A percentile compares a stretch with the other conserved stretches of the same genome.
Conservation (phyloP, 2,113 vertebrate genomes). For the Mus pahari region DNA sequence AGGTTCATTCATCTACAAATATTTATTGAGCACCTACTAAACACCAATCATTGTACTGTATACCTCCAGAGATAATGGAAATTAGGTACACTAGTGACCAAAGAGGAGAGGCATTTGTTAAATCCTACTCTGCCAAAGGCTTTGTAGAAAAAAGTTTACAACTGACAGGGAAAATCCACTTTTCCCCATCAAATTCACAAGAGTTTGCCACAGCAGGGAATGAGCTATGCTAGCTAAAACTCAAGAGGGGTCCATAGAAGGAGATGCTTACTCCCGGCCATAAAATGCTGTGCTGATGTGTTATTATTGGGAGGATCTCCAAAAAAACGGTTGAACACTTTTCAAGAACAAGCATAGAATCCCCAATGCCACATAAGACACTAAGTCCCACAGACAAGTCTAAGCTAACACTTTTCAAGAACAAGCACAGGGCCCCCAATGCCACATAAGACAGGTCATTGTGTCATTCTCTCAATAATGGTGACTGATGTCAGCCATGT, state of each 20-base stretch:
- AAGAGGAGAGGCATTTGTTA: slow-evolving; percentile 31
- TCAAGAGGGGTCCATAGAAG: neutral
- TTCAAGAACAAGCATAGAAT: neutral
- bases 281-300: neutral
- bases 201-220: neutral
- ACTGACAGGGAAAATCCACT: neutral
- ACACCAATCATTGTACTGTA: neutral
- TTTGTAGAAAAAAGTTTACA: slow-evolving; percentile 10
- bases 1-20: slow-evolving; percentile 60
- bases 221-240: neutral
- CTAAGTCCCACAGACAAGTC: neutral
- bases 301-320: neutral
- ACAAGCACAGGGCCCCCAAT: neutral
- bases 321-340: slow-evolving; percentile 23
- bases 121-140: neutral
- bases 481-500: neutral
- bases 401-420: slow-evolving; percentile 21
- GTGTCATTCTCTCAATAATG: neutral
- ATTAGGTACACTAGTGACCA: neutral
- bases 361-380: neutral
- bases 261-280: neutral
- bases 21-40: slow-evolving; percentile 63
- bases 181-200: neutral
- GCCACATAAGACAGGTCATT: neutral
- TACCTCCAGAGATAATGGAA: neutral